These are phyloP conservation scores for Rhinolophus sinicus DNA, from an alignment of 2,113 vertebrate species.

Conservation along the genomic window DNA sequence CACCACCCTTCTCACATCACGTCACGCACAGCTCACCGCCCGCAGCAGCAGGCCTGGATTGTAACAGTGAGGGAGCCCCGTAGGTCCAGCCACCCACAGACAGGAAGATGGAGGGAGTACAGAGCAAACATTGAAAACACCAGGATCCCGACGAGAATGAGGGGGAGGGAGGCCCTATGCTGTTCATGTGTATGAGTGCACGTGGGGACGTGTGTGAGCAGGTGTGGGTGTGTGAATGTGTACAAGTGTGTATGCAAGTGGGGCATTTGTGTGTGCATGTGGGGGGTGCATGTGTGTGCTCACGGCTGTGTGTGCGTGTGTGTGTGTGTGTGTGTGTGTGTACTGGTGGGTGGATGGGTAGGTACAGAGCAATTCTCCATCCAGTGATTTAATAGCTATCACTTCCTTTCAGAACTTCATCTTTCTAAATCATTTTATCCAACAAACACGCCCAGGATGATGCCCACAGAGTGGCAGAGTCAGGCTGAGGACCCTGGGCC, in stretches of 20 bases:
- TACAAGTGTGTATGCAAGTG: fast-evolving
- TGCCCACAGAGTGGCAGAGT: not conserved
- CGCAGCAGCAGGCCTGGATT: not conserved
- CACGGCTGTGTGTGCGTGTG: not conserved
- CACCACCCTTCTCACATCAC: not conserved
- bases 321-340: not conserved
- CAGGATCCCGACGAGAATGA: not conserved
- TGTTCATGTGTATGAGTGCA: not conserved
- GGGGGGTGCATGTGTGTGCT: fast-evolving
- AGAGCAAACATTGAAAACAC: not conserved
- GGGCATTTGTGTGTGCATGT: not conserved
- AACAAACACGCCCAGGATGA: fast-evolving
- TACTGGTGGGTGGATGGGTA: not conserved
- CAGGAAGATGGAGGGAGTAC: fast-evolving
- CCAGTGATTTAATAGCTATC: fast-evolving
- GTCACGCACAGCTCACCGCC: not conserved
- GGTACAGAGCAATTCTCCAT: not conserved
- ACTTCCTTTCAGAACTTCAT: not conserved
- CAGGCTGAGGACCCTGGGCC: not conserved
- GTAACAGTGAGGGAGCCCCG: fast-evolving
- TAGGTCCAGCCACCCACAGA: not conserved
- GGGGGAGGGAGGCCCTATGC: not conserved
- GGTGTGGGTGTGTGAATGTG: fast-evolving
- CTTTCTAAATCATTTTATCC: not conserved
- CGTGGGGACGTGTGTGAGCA: not conserved